Percentiles rank a stretch among this genome's conserved stretches.
phyloP scores from a whole-genome alignment of 2,888 invertebrate genomes.

The Alloscopus bannaensis region DNA sequence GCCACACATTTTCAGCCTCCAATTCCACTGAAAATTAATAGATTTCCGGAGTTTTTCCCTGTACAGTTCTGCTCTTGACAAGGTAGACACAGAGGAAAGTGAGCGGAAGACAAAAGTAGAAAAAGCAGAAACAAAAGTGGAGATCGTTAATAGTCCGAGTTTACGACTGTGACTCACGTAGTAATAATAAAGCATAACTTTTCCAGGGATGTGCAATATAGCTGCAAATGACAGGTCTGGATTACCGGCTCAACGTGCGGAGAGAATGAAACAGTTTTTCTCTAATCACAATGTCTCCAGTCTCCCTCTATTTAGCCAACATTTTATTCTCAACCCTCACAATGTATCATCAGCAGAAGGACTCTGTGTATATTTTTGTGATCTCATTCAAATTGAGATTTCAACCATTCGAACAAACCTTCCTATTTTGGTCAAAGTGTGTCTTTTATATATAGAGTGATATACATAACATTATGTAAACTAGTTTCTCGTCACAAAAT shows the following conservation, averaged over 20 bases:
- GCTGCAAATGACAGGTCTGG: slow-evolving; percentile 61
- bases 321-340: neutral
- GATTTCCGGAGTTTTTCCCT: slow-evolving; percentile 44
- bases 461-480: slow-evolving; percentile 7
- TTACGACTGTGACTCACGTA: neutral
- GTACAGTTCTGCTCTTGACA: slow-evolving; percentile 46
- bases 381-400: slow-evolving; percentile 38
- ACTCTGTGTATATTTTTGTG: neutral
- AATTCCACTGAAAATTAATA: slow-evolving; percentile 37
- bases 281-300: slow-evolving; percentile 6
- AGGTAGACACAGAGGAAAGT: slow-evolving; percentile 36
- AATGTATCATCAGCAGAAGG: neutral
- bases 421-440: too few species aligned
- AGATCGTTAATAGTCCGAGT: slow-evolving; percentile 53
- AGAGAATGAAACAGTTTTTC: slow-evolving; percentile 57
- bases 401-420: too few species aligned
- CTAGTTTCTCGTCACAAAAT: neutral
- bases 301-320: neutral
- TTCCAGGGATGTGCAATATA: slow-evolving; percentile 35
- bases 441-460: neutral
- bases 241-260: slow-evolving; percentile 63
- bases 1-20: neutral
- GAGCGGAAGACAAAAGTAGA: slow-evolving; percentile 2
- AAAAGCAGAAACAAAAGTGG: slow-evolving; percentile 38
- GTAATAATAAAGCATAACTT: slow-evolving; percentile 24